Evolutionary conservation across 2,797 vertebrate genomes (phyloP).

Genomic region (Hyperoplus immaculatus): DNA sequence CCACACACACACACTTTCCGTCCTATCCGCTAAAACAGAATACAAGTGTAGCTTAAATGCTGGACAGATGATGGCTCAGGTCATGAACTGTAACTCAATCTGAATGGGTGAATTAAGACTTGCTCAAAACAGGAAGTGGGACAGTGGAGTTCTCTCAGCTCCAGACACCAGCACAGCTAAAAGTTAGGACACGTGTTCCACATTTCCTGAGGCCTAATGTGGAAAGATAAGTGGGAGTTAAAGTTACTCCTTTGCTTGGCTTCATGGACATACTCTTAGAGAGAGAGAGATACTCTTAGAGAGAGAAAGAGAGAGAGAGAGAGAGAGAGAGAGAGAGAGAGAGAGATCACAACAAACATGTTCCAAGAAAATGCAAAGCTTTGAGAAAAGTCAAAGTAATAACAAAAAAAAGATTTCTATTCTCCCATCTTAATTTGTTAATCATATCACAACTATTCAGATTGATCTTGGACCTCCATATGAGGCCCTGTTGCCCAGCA

Average conservation of each 20-base stretch:
- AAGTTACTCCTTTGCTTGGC: constrained; percentile 42
- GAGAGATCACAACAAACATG: constrained; percentile 1
- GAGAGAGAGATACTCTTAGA: constrained; percentile 13
- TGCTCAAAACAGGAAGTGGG: constrained; percentile 27
- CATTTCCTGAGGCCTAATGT: constrained; percentile 66
- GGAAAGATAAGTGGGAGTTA: constrained; percentile 65
- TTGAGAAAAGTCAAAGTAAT: neutral
- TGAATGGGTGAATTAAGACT: constrained; percentile 15
- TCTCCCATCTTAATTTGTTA: constrained; percentile 6
- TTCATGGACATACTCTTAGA: constrained; percentile 54
- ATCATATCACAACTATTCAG: neutral
- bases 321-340: too few relatives aligned
- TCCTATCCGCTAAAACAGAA: constrained; percentile 10
- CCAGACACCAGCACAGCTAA: constrained; percentile 30
- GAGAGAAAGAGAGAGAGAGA: neutral
- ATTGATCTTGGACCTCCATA: constrained; percentile 6
- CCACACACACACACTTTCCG: neutral
- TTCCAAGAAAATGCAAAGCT: constrained; percentile 2
- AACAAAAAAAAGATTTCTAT: neutral
- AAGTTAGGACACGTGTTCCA: constrained; percentile 56
- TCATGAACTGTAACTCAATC: constrained; percentile 49
- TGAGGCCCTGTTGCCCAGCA: neutral
- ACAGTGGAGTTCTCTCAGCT: constrained; percentile 25
- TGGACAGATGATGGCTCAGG: constrained; percentile 39
- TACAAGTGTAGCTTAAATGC: constrained; percentile 32